Base-by-base conservation (phyloP, 1,140 invertebrate species). In the Goniozus legneri region DNA sequence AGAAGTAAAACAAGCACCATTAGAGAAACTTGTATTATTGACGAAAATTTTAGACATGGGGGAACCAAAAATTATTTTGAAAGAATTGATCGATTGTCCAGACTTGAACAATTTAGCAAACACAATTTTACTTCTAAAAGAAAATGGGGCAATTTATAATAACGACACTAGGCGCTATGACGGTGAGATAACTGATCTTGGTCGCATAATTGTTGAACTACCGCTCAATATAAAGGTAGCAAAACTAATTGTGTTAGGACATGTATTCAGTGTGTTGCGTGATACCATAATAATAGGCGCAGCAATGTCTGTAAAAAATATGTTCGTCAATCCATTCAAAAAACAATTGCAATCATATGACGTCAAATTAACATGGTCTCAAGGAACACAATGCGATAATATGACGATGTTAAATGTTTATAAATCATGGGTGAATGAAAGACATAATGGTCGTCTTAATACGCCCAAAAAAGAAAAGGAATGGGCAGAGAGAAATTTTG, bases 161-260 rank as follows among this genome's bases (percentile, higher is more conserved):
- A 80, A 75, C 0, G 48, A 73, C n/a, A 75, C 78, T 50, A 71
- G 76, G 32, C 60, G 67, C 10, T 74, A 83, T 27, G 93, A 97
- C 75, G 95, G 95, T n/a, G 87, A 95, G 47, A 59, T 98, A 10
- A 97, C 93, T 0, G 87, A 85, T 67, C 75, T 97, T 48, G 96
- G 96, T 1, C 76, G 75, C 20, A 79, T 97, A 0, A 89, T 97
- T 83, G 84, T 88, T 0, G 69, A 71, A 34, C 72, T 98, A 27
- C 95, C 95, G 0, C 58, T 97, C 0, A 89, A 95, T 63, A 84
- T 94, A 10, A 80, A 82, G 32, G 64, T 95, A 3, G 81, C 88
- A 8, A 94, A 95, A 64, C 74, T 98, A 0, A 89, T 98, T 30
- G 76, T 93, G 31, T 72, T 97, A 0, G 95, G 95, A 1, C 84